Evolutionary conservation across 2,888 invertebrate genomes (phyloP).

Genomic region (Digitonthophagus gazella): DNA sequence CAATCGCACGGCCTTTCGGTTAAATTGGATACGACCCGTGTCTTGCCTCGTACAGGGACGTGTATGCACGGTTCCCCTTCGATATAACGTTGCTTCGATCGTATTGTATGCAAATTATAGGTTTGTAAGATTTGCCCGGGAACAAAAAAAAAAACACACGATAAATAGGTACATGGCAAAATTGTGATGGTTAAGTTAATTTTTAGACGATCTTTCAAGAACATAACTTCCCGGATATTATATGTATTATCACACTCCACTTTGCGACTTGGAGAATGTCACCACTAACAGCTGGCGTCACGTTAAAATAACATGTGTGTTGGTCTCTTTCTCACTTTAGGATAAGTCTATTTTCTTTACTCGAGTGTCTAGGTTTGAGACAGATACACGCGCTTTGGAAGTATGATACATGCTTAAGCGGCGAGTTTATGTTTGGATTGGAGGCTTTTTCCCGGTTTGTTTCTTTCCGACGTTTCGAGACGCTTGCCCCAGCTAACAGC

Average conservation of each 20-base stretch:
- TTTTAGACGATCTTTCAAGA: neutral
- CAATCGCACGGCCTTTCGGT: constrained; percentile 15
- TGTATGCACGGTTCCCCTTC: neutral
- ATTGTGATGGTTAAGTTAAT: neutral
- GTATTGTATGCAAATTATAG: neutral
- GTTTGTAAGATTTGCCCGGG: neutral
- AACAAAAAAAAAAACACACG: neutral
- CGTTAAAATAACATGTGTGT: constrained; percentile 31
- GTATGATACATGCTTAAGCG: constrained; percentile 13
- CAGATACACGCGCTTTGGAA: constrained; percentile 27
- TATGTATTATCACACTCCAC: constrained; percentile 28
- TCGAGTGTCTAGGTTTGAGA: constrained; percentile 19
- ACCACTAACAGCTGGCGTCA: constrained; percentile 27
- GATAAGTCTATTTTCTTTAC: constrained; percentile 4
- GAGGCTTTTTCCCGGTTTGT: constrained; percentile 1
- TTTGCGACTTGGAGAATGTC: constrained; percentile 30
- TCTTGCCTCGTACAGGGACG: neutral
- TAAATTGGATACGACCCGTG: constrained; percentile 8
- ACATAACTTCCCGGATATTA: constrained; percentile 32
- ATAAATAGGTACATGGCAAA: neutral
- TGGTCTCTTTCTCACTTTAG: constrained; percentile 22
- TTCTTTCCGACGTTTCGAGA: neutral
- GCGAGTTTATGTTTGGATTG: constrained; percentile 3
- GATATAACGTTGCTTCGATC: neutral
- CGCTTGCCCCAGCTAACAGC: neutral